Base-by-base conservation (phyloP, 2,113 vertebrate genomes). In the Calyptomena viridis region DNA sequence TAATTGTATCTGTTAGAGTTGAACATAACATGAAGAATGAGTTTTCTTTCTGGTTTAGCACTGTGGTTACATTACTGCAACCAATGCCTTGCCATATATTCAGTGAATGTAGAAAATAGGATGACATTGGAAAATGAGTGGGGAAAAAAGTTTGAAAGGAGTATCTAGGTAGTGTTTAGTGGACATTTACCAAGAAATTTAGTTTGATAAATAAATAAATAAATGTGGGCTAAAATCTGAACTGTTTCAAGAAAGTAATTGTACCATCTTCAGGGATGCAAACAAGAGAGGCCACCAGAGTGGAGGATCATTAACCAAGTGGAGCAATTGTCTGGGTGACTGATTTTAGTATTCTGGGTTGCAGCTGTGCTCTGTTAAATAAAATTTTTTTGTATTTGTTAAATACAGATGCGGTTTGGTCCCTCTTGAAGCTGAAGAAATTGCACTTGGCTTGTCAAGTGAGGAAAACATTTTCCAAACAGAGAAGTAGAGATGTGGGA, bases 381-480 rank as follows among this genome's bases (percentile, higher is more conserved):
- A 55, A 9, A 59, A n/a, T 39, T 93, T n/a, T n/a, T n/a, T n/a
- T n/a, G n/a, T n/a, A n/a, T n/a, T n/a, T n/a, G n/a, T n/a, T n/a
- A n/a, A n/a, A n/a, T n/a, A n/a, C 30, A 77, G 63, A 90, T 63
- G 35, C 24, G 69, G 64, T 40, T 67, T 86, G 39, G 62, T 68
- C 24, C 18, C 42, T 88, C 72, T 69, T 92, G 59, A 76, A 90
- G 62, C 23, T 90, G 42, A 40, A 92, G 50, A 39, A 84, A 92
- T 80, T 93, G 59, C 78, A 78, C 76, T 84, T 77, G 50, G 35
- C 60, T 75, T 92, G 56, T 89, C 79, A 90, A 95, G 46, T 74
- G 90, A 94, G 92, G 86, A 93, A 95, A 88, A 84, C 19, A 77
- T 67, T 88, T 85, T 92, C 76, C 55, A 77, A 86, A 62, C 3